Evolutionary conservation across 1,140 invertebrate genomes (phyloP).

Genomic region (Bombus sylvicola): DNA sequence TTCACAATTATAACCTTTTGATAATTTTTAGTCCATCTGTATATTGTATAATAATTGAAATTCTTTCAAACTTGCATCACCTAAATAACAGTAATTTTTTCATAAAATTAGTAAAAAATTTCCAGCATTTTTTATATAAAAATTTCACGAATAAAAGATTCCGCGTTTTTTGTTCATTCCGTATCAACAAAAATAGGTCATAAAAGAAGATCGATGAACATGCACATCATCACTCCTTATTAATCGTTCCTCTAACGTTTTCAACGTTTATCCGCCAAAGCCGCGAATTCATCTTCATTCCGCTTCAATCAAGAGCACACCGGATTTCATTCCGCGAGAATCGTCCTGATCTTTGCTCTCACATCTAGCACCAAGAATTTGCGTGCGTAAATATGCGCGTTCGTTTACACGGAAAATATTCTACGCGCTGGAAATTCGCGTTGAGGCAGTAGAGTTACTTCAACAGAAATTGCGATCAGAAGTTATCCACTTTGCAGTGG

Average conservation of each 20-base stretch:
- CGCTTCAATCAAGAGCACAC: background rate
- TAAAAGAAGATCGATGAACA: no score
- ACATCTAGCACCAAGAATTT: background rate
- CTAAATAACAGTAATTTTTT: no score
- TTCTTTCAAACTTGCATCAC: no score
- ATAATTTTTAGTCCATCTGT: no score
- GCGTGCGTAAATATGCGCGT: slow-evolving; percentile 32
- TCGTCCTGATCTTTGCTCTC: background rate
- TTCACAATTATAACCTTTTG: no score
- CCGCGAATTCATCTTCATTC: background rate
- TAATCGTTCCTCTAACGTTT: background rate
- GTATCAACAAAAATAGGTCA: no score
- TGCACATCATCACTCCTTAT: background rate
- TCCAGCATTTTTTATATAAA: no score
- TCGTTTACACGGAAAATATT: slow-evolving; percentile 57
- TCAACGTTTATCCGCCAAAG: background rate
- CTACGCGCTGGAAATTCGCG: background rate
- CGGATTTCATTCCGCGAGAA: background rate
- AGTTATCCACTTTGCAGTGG: slow-evolving; percentile 45
- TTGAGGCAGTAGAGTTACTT: background rate
- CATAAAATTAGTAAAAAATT: no score
- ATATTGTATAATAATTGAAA: no score
- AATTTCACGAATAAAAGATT: no score
- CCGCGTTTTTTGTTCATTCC: no score
- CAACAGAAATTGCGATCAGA: slow-evolving; percentile 63